These are phyloP conservation scores for Collichthys lucidus DNA, from an alignment of 2,113 vertebrate species.

Conservation along the genomic window DNA sequence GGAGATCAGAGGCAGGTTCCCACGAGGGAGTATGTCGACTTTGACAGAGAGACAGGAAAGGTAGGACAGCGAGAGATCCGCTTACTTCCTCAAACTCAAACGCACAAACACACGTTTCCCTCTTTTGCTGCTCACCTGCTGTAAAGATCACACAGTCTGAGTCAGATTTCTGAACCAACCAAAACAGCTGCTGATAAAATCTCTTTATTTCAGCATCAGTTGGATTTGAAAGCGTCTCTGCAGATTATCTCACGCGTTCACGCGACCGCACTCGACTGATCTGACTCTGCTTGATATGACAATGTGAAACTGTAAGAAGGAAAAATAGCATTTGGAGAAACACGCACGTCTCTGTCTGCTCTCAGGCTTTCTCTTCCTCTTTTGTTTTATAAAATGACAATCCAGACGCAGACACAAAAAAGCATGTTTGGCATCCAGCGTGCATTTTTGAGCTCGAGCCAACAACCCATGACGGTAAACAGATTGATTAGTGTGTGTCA, in stretches of 20 bases:
- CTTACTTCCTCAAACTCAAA: background rate
- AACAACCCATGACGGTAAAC: background rate
- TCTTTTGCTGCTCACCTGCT: background rate
- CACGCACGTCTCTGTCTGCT: background rate
- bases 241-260: background rate
- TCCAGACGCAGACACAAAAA: constrained; percentile 2
- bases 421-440: background rate
- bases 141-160: background rate
- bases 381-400: constrained; percentile 41
- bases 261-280: constrained; percentile 6
- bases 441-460: background rate
- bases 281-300: background rate
- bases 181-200: background rate
- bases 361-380: constrained; percentile 60
- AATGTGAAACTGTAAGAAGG: constrained; percentile 15
- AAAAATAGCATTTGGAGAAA: constrained; percentile 28
- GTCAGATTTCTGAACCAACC: background rate
- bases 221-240: background rate
- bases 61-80: constrained; percentile 82
- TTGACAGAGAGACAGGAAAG: constrained; percentile 98
- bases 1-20: constrained; percentile 97
- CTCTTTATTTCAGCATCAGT: background rate
- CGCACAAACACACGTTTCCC: constrained; percentile 4
- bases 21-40: constrained; percentile 97
- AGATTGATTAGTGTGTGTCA: constrained; percentile 36